Base-by-base conservation (phyloP, 2,113 vertebrate species). In the Pipra filicauda region DNA sequence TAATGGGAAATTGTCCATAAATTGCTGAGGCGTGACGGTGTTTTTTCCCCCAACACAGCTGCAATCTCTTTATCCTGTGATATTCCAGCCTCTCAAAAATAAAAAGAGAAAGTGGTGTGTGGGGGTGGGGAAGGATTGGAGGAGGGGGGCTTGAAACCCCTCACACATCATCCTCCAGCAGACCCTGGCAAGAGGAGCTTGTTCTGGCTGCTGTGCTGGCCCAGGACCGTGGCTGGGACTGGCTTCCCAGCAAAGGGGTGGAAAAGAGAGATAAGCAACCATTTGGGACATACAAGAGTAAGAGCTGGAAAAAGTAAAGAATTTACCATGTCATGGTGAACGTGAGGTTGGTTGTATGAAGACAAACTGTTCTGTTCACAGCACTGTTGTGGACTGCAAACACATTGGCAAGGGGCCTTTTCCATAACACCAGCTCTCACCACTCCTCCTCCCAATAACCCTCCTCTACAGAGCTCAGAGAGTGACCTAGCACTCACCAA, bases 1-100 rank as follows among this genome's bases (percentile, higher is more conserved):
- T 98, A 98, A 98, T 97, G 96, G 97, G 87, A 98, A 98, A 98
- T 98, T 98, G 98, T 96, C 94, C 93, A 95, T 97, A 97, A 98
- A 98, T 98, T 98, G 97, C 95, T 39, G 90, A 98, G 97, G 97
- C 97, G 61, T 98, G 97, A 97, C 97, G 95, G 83, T 94, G 48
- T 0, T 97, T 97, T 65, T 69, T 55, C 39, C 93, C 96, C 96
- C 89, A 97, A 95, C 97, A 97, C 97, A 98, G 98, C 98, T 98
- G 97, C 97, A 96, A 77, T 86, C 94, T 94, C 70, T 98, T 97
- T 98, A 97, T 98, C 89, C 93, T 93, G 73, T 66, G 80, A 89
- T 97, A 85, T 89, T 94, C 94, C 27, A 82, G 77, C 83, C 89
- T 96, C 94, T 93, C 61, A 83, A 80, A 96, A 96, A 97, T 72